Conservation (phyloP, 2,888 invertebrate species). For the Drosophila kambysellisi region DNA sequence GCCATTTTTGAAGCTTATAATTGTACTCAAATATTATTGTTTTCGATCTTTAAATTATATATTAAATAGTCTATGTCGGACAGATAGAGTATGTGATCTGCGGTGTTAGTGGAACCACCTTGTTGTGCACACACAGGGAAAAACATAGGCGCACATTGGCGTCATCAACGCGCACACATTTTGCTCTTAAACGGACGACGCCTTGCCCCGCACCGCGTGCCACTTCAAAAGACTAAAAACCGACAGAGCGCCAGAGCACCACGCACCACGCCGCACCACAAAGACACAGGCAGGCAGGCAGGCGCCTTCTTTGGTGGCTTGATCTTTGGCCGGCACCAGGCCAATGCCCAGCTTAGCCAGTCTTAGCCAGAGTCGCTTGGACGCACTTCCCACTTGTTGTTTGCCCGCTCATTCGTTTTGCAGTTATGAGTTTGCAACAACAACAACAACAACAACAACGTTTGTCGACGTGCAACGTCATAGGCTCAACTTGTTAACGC, state of each 20-base stretch:
- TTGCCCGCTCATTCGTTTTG: constrained; percentile 63
- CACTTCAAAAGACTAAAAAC: constrained; percentile 73
- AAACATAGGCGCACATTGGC: constrained; percentile 50
- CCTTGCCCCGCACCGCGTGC: constrained; percentile 64
- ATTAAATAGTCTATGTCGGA: background rate
- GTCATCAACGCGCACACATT: constrained; percentile 77
- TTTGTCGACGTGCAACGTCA: constrained; percentile 58
- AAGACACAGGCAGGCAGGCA: constrained; percentile 21
- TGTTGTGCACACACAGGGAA: constrained; percentile 31
- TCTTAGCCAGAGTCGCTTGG: constrained; percentile 23
- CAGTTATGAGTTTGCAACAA: constrained; percentile 59
- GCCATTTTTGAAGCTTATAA: background rate
- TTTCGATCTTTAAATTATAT: background rate
- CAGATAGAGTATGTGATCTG: background rate
- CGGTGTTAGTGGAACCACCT: constrained; percentile 2
- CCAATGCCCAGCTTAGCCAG: constrained; percentile 35
- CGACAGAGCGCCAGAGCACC: constrained; percentile 69
- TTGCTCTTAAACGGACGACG: constrained; percentile 71
- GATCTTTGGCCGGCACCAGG: constrained; percentile 69
- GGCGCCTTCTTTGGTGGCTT: constrained; percentile 78
- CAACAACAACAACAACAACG: constrained; percentile 28
- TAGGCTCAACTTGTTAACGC: constrained; percentile 74
- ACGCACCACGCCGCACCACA: constrained; percentile 53
- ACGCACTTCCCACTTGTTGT: constrained; percentile 80
- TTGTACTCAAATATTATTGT: background rate